Evolutionary conservation across 2,888 invertebrate species (phyloP).

Genomic region (Platerodrilus igneus): DNA sequence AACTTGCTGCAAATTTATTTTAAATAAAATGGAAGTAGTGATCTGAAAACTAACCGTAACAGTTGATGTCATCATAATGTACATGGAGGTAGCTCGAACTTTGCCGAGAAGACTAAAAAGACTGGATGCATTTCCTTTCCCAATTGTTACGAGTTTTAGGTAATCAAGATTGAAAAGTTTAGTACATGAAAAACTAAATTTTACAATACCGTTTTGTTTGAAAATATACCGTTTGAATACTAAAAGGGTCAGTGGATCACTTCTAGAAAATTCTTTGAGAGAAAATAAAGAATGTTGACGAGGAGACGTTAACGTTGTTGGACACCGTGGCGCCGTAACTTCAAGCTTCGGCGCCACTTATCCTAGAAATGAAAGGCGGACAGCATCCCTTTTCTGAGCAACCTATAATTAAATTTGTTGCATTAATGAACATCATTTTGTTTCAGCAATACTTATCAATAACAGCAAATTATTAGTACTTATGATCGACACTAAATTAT

Average conservation of each 20-base stretch:
- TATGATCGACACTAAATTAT: too few relatives aligned
- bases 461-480: too few relatives aligned
- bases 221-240: slow-evolving; percentile 5
- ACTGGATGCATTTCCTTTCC: slow-evolving; percentile 14
- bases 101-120: slow-evolving; percentile 9
- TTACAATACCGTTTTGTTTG: slow-evolving; percentile 9
- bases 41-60: slow-evolving; percentile 16
- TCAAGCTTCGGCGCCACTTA: slow-evolving; percentile 23
- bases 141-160: slow-evolving; percentile 8
- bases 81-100: slow-evolving; percentile 7
- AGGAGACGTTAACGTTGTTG: slow-evolving; percentile 17
- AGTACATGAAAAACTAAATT: neutral
- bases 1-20: slow-evolving; percentile 49
- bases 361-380: too few relatives aligned
- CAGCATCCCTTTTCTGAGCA: too few relatives aligned
- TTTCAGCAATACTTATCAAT: too few relatives aligned
- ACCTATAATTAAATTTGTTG: too few relatives aligned
- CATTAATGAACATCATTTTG: too few relatives aligned
- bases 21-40: neutral
- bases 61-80: slow-evolving; percentile 18
- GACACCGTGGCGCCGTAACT: slow-evolving; percentile 23
- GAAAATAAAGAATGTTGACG: slow-evolving; percentile 15
- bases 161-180: slow-evolving; percentile 5
- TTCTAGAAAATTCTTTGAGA: slow-evolving; percentile 10
- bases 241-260: slow-evolving; percentile 10